These are phyloP conservation scores for Nephrotoma guestfalica DNA, from an alignment of 2,888 invertebrate species.

Conservation along the genomic window DNA sequence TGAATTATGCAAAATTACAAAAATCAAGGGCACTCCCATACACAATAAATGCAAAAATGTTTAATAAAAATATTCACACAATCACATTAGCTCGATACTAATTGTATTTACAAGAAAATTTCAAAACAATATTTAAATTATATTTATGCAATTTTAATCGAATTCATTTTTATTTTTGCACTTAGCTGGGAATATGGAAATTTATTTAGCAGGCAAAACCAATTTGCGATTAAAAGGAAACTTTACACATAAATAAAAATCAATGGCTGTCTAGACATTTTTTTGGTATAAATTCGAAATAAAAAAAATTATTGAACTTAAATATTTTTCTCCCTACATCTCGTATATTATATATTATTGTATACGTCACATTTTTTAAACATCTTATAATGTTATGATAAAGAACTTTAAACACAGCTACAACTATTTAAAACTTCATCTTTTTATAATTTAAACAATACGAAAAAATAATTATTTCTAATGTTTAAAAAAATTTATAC, in stretches of 20 bases:
- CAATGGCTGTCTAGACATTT: slow-evolving; percentile 1
- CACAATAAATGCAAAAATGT: not conserved
- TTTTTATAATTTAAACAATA: not conserved
- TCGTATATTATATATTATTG: not conserved
- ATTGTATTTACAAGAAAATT: not conserved
- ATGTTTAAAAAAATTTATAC: not conserved
- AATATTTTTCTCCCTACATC: not conserved
- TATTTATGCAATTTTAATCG: not conserved
- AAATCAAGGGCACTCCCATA: slow-evolving; percentile 5
- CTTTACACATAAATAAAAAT: not conserved
- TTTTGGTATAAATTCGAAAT: not conserved
- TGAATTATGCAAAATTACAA: not conserved
- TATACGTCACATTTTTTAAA: not conserved
- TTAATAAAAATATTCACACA: not conserved
- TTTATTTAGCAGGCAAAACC: not conserved
- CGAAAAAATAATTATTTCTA: not conserved
- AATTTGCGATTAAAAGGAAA: not conserved
- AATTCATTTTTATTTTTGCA: not conserved
- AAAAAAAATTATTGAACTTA: not conserved
- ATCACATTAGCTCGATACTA: not conserved
- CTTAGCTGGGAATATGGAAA: not conserved
- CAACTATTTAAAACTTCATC: not conserved
- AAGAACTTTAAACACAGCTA: not conserved
- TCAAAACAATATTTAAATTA: not conserved
- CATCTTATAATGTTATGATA: not conserved